Evolutionary conservation across 2,113 vertebrate species (phyloP).

Genomic region (Cyanoliseus patagonus): DNA sequence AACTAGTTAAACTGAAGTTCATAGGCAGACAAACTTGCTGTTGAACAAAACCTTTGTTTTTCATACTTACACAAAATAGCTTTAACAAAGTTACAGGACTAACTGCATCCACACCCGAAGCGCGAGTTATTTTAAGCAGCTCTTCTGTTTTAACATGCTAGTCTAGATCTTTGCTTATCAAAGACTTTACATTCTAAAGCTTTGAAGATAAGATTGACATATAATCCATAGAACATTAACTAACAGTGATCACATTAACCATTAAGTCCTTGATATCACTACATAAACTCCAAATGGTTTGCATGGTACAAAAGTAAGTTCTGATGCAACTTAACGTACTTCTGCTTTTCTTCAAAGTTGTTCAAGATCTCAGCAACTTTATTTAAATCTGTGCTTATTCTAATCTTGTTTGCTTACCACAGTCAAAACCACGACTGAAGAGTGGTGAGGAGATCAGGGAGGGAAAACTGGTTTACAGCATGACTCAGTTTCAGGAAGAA

Average conservation of each 20-base stretch:
- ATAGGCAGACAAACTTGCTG: neutral
- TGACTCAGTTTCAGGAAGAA: constrained; percentile 46
- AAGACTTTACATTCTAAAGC: neutral
- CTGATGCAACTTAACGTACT: neutral
- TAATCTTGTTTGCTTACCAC: neutral
- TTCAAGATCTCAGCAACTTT: neutral
- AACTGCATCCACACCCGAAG: constrained; percentile 1
- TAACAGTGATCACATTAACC: neutral
- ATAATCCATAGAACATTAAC: neutral
- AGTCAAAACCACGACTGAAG: neutral
- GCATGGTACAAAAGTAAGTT: neutral
- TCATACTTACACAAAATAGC: constrained; percentile 4
- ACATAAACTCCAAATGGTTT: neutral
- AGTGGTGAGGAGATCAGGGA: neutral
- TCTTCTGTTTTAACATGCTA: neutral
- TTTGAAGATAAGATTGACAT: neutral
- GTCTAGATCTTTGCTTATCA: neutral
- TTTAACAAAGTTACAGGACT: neutral
- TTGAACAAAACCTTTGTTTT: neutral
- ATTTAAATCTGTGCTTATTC: neutral
- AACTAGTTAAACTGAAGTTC: neutral
- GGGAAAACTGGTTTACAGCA: constrained; percentile 2
- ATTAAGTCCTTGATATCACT: neutral
- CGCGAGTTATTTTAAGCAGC: neutral
- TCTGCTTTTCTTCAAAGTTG: constrained; percentile 18